A percentile compares a stretch with the other conserved stretches of the same genome.
phyloP scores from a whole-genome alignment of 2,113 vertebrate species.

The Panthera uncia region DNA sequence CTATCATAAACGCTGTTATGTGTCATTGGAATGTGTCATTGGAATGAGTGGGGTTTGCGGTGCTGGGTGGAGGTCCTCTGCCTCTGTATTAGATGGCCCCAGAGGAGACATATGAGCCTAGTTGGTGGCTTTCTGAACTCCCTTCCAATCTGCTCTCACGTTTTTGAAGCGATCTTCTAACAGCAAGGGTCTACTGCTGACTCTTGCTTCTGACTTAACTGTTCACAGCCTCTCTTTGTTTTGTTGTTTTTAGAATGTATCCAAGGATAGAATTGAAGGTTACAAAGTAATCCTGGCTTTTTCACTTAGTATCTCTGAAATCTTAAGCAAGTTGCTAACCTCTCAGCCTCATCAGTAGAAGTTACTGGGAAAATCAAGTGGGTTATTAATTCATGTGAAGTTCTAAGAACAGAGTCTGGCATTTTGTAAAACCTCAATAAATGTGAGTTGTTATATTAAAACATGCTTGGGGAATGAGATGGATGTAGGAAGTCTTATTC shows the following conservation, averaged over 20 bases:
- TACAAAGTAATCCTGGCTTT: background rate
- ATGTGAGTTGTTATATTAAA: constrained; percentile 25
- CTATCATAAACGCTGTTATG: background rate
- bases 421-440: background rate
- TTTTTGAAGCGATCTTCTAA: constrained; percentile 8
- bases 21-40: background rate
- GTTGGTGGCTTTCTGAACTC: background rate
- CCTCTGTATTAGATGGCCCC: background rate
- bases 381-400: background rate
- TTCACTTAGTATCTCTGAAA: background rate
- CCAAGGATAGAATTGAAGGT: background rate
- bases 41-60: background rate
- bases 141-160: background rate
- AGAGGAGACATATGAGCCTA: background rate
- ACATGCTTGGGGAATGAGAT: background rate
- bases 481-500: background rate
- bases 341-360: background rate
- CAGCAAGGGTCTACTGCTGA: background rate
- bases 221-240: background rate
- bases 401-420: background rate
- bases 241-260: background rate
- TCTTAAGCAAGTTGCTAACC: background rate
- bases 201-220: background rate
- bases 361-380: background rate
- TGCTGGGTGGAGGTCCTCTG: background rate